These are phyloP conservation scores for Sebastes steindachneri DNA, from an alignment of 2,797 vertebrate species.

Conservation along the genomic window DNA sequence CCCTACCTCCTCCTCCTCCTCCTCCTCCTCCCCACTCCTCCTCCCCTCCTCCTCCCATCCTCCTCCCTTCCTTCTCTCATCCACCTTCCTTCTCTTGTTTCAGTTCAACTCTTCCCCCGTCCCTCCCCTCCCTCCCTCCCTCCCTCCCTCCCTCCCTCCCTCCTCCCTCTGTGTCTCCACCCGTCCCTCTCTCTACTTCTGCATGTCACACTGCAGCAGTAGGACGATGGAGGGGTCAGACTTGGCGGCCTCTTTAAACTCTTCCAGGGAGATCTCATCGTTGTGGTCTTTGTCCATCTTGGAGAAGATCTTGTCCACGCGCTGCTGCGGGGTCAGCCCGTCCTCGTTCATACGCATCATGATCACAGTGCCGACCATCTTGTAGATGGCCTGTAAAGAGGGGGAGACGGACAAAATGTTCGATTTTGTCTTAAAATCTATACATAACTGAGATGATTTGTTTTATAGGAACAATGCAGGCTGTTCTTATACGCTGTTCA, in stretches of 20 bases:
- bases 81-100: slow-evolving; percentile 26
- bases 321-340: slow-evolving; percentile 95
- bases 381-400: slow-evolving; percentile 92
- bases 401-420: neutral
- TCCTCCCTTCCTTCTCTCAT: slow-evolving; percentile 11
- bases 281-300: slow-evolving; percentile 99
- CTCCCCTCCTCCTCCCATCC: slow-evolving; percentile 46
- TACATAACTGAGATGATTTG: neutral
- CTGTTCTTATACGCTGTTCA: too few species aligned
- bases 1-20: slow-evolving; percentile 50
- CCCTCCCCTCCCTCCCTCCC: too few species aligned
- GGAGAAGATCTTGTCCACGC: slow-evolving; percentile 99
- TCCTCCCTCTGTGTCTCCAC: slow-evolving; percentile 24
- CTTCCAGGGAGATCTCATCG: slow-evolving; percentile 95
- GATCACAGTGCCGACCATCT: slow-evolving; percentile 98
- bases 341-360: slow-evolving; percentile 99
- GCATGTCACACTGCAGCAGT: slow-evolving; percentile 97
- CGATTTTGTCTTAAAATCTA: neutral
- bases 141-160: neutral
- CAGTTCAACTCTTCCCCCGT: slow-evolving; percentile 27
- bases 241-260: slow-evolving; percentile 98
- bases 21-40: slow-evolving; percentile 24
- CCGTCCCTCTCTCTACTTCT: slow-evolving; percentile 86
- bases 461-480: neutral
- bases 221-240: slow-evolving; percentile 96